phyloP scores from a whole-genome alignment of 2,797 vertebrate genomes.

The Peromyscus melanophrys region DNA sequence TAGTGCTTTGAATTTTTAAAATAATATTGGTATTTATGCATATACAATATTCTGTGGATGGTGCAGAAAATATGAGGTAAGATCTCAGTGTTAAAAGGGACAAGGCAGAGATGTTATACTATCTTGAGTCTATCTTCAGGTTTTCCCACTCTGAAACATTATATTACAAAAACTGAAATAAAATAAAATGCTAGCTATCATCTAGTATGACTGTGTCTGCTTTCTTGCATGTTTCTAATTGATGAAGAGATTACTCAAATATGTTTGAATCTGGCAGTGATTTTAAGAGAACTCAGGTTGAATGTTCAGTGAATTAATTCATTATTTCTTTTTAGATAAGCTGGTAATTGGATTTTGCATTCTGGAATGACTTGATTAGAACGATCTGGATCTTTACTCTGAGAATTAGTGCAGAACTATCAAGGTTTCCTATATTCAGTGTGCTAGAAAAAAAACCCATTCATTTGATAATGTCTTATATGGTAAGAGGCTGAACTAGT shows the following conservation, averaged over 20 bases:
- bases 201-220: conserved; percentile 24
- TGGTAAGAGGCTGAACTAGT: conserved; percentile 10
- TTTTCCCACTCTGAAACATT: conserved; percentile 13
- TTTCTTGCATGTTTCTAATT: conserved; percentile 29
- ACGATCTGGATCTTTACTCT: conserved; percentile 35
- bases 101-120: not conserved
- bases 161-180: conserved; percentile 40
- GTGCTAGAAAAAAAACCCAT: not conserved
- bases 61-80: not conserved
- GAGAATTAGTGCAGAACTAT: conserved; percentile 34
- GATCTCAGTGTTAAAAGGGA: conserved; percentile 11
- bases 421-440: conserved; percentile 26
- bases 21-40: not conserved
- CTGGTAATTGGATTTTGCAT: conserved; percentile 43
- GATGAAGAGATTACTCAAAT: conserved; percentile 23
- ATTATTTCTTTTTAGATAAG: not conserved
- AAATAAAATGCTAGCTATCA: not conserved
- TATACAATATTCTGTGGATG: not conserved
- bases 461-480: conserved; percentile 42
- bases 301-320: not conserved
- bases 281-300: conserved; percentile 24
- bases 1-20: conserved; percentile 11
- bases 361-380: conserved; percentile 52
- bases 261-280: conserved; percentile 20
- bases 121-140: conserved; percentile 35